Evolutionary conservation across 2,113 vertebrate species (phyloP), one percentile per base, ranked within the genome.

Genomic region (Cochlearius cochlearius): DNA sequence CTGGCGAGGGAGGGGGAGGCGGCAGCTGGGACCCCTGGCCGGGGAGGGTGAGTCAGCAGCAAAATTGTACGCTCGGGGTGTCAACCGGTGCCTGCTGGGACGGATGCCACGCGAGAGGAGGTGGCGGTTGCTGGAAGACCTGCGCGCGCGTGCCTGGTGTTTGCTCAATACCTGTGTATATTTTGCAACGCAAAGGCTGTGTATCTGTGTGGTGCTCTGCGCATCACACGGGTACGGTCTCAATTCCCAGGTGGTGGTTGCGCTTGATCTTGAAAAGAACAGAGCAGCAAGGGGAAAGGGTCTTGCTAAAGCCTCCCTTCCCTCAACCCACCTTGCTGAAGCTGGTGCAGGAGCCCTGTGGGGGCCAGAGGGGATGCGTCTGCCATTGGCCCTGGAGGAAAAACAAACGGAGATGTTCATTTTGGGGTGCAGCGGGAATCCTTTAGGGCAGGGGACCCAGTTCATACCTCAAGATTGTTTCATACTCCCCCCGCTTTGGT

Each of bases 61-160:
- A 80, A 76, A 82, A 78, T 63, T 41, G 26, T 39, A 25, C 7
- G 6, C 71, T 52, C 1, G 2, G 47, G 55, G 16, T 91, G 71
- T 71, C 67, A 76, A 43, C 8, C 2, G 9, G 52, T 73, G 74
- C 76, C 30, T 90, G 69, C 71, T 95, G 79, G 84, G 60, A 81
- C 4, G 3, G 71, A 38, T 56, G 79, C 90, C 66, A 52, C 8
- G 53, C 4, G 8, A 87, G 84, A 76, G 34, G 75, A 83, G 86
- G 59, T 45, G 45, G 58, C 15, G 43, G 45, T 66, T 49, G 47
- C 79, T 36, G 49, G 78, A 60, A 66, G 47, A 38, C 29, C 32
- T 7, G 39, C 0, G 0, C 2, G 1, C 0, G 0, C 0, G 26
- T 78, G 73, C 74, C 30, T 27, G 21, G 32, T 6, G 3, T 56